phyloP scores from a whole-genome alignment of 2,888 invertebrate genomes.

The Dicranocentrus wangi region DNA sequence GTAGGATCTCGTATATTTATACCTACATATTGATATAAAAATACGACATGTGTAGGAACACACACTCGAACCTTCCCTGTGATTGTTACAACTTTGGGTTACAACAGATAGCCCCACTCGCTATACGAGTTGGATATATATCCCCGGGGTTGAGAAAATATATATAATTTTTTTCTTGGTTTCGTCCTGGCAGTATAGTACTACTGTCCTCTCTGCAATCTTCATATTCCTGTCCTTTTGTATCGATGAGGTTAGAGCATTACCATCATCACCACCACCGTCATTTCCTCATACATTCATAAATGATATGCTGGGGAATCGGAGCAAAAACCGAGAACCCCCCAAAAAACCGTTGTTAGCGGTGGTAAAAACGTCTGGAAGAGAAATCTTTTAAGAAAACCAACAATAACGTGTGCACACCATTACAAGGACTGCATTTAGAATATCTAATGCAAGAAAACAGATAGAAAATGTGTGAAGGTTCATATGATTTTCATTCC shows the following conservation, averaged over 20 bases:
- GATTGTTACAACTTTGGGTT: constrained; percentile 44
- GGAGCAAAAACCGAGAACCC: constrained; percentile 23
- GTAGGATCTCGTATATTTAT: constrained; percentile 9
- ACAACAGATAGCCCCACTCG: constrained; percentile 24
- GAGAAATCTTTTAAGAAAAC: constrained; percentile 52
- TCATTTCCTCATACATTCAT: constrained; percentile 31
- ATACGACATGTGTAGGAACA: not conserved
- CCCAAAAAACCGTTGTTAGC: not conserved
- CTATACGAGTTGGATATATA: not conserved
- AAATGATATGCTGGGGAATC: constrained; percentile 41
- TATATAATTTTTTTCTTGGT: constrained; percentile 38
- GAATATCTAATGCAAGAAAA: constrained; percentile 51
- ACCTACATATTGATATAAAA: constrained; percentile 1
- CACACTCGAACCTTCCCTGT: too few relatives aligned
- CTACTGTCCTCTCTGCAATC: not conserved
- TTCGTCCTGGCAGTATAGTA: not conserved
- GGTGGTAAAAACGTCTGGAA: constrained; percentile 33
- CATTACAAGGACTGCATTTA: constrained; percentile 43
- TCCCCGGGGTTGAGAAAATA: constrained; percentile 36
- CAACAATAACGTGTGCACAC: not conserved
- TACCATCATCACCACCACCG: not conserved
- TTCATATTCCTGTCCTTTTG: constrained; percentile 26
- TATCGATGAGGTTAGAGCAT: constrained; percentile 28
- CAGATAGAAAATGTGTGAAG: not conserved
- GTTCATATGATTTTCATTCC: too few relatives aligned